These are phyloP conservation scores for Patella ulyssiponensis DNA, from an alignment of 2,888 invertebrate genomes.

Conservation along the genomic window DNA sequence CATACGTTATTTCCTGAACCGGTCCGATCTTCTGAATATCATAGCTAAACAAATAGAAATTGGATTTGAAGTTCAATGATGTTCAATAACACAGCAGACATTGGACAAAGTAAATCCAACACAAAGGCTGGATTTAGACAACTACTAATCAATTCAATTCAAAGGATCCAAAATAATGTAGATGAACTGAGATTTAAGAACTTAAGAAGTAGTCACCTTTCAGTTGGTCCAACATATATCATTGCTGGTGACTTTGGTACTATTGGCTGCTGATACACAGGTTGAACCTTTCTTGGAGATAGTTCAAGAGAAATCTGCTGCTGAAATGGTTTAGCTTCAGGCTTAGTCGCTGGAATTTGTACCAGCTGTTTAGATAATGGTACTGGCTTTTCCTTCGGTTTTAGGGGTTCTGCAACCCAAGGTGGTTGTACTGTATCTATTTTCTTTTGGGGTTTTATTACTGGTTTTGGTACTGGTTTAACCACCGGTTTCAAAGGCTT, in stretches of 20 bases:
- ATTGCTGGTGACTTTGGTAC: not conserved
- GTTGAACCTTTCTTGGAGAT: not conserved
- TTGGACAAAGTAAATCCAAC: too few relatives aligned
- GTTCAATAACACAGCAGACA: too few relatives aligned
- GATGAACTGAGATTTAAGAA: not conserved
- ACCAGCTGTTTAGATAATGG: not conserved
- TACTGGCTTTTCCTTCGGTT: not conserved
- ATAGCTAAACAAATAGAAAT: slow-evolving; percentile 37
- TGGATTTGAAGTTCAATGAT: too few relatives aligned
- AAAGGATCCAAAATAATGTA: too few relatives aligned
- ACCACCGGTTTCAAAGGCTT: slow-evolving; percentile 16
- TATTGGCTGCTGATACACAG: not conserved
- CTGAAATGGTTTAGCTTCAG: not conserved
- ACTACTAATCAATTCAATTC: too few relatives aligned
- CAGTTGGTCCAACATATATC: not conserved
- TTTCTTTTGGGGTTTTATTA: slow-evolving; percentile 4
- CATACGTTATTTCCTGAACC: slow-evolving; percentile 65
- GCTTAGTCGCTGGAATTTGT: not conserved
- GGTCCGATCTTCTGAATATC: slow-evolving; percentile 64
- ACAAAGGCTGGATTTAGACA: too few relatives aligned
- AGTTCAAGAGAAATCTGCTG: not conserved
- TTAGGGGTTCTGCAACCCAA: not conserved
- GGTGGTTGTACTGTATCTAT: not conserved
- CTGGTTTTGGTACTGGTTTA: slow-evolving; percentile 17
- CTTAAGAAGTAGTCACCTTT: not conserved